Conservation (phyloP, 2,797 vertebrate species). For the Allenopithecus nigroviridis region DNA sequence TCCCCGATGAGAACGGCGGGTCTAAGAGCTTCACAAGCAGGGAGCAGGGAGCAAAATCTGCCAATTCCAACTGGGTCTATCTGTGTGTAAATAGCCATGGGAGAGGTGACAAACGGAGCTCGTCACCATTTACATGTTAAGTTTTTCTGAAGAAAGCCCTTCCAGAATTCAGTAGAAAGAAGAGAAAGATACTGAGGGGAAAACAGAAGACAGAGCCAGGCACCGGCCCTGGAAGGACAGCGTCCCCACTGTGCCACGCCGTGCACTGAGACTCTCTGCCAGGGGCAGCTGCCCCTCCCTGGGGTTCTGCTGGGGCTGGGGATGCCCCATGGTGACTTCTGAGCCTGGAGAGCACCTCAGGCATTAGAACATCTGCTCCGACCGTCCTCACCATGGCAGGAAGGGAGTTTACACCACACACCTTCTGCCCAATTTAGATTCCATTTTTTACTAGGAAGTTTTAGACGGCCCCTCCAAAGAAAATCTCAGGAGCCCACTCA, state of each 20-base stretch:
- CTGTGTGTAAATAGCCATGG: no score
- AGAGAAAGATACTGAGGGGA: no score
- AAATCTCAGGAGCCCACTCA: slow-evolving; percentile 54
- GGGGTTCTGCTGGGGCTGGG: accelerated
- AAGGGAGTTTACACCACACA: slow-evolving; percentile 27
- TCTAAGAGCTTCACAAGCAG: neutral
- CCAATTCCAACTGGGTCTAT: neutral
- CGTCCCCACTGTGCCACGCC: accelerated
- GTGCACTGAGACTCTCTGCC: neutral
- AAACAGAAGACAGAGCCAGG: neutral
- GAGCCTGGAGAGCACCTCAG: accelerated
- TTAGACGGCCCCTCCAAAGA: neutral
- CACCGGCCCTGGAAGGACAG: accelerated
- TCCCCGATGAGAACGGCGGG: neutral
- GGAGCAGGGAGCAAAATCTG: neutral
- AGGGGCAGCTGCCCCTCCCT: no score
- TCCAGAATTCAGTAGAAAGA: neutral
- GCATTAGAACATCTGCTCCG: accelerated
- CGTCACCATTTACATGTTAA: neutral
- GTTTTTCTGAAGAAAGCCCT: neutral
- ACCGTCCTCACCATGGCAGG: neutral
- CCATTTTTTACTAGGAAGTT: neutral
- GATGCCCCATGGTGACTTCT: accelerated
- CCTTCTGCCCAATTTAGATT: neutral
- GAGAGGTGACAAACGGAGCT: neutral